Evolutionary conservation across 2,113 vertebrate genomes (phyloP).

Genomic region (Pterocles orientalis): DNA sequence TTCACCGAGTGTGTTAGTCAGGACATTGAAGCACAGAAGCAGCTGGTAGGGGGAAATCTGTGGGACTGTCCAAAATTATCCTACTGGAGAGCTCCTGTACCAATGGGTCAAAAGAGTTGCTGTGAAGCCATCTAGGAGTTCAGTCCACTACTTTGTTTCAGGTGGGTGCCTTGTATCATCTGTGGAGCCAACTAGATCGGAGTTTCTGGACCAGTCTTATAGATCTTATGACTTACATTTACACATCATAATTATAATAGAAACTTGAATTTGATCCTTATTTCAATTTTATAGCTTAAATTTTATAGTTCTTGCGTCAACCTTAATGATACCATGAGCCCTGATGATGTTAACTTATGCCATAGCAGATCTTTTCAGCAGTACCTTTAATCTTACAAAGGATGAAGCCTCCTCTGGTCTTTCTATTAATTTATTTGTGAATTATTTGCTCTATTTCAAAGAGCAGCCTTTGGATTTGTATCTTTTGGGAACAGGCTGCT

Average conservation of each 20-base stretch:
- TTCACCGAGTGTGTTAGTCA: background rate
- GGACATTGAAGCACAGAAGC: background rate
- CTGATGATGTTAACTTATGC: background rate
- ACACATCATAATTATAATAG: background rate
- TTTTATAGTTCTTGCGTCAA: background rate
- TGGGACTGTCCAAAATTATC: background rate
- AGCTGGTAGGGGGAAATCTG: background rate
- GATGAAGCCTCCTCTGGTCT: background rate
- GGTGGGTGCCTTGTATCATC: rapidly evolving
- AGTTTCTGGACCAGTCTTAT: background rate
- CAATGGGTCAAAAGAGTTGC: background rate
- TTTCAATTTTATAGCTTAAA: background rate
- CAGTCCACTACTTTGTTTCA: background rate
- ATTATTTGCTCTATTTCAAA: background rate
- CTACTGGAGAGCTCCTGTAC: background rate
- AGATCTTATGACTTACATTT: background rate
- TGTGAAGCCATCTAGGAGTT: background rate
- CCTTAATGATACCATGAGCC: background rate
- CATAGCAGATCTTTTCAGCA: background rate
- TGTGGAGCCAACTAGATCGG: rapidly evolving
- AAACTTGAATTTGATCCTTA: background rate
- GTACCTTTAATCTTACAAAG: background rate
- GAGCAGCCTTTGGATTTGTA: background rate
- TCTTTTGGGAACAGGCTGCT: background rate
- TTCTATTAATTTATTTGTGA: background rate